phyloP scores from a whole-genome alignment of 1,140 invertebrate species.

The Anadara kagoshimensis region DNA sequence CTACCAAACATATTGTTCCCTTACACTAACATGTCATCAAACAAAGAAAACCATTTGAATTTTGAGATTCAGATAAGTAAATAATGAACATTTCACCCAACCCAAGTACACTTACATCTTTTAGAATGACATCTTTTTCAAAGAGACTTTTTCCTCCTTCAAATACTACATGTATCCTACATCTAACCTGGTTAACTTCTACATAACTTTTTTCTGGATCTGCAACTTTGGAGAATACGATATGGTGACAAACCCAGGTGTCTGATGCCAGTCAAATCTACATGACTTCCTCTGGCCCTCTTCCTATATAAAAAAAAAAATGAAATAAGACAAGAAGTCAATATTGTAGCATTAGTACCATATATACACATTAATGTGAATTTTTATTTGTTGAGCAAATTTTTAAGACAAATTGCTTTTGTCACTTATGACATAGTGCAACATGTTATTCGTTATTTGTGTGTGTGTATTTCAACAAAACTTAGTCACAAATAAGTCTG shows the following conservation, averaged over 20 bases:
- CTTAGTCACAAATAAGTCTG: no score
- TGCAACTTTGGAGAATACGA: slow-evolving; percentile 94
- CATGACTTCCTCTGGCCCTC: slow-evolving; percentile 81
- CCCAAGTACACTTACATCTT: slow-evolving; percentile 81
- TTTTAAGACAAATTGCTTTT: no score
- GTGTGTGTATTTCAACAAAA: no score
- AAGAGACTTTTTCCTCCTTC: slow-evolving; percentile 83
- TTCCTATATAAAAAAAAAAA: slow-evolving; percentile 63
- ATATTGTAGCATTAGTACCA: background rate
- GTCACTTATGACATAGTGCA: no score
- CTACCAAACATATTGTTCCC: no score
- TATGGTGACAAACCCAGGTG: slow-evolving; percentile 81
- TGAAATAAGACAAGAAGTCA: background rate
- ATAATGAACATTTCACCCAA: background rate
- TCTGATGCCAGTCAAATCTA: slow-evolving; percentile 86
- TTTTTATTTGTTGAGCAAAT: no score
- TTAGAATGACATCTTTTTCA: slow-evolving; percentile 86
- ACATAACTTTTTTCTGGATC: slow-evolving; percentile 84
- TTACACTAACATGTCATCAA: no score
- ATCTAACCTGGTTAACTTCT: slow-evolving; percentile 88
- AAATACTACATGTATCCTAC: slow-evolving; percentile 87
- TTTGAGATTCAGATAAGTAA: background rate
- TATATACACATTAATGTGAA: background rate
- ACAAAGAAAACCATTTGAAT: background rate
- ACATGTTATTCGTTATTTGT: no score